Conservation (phyloP, 2,113 vertebrate genomes). For the Galemys pyrenaicus region DNA sequence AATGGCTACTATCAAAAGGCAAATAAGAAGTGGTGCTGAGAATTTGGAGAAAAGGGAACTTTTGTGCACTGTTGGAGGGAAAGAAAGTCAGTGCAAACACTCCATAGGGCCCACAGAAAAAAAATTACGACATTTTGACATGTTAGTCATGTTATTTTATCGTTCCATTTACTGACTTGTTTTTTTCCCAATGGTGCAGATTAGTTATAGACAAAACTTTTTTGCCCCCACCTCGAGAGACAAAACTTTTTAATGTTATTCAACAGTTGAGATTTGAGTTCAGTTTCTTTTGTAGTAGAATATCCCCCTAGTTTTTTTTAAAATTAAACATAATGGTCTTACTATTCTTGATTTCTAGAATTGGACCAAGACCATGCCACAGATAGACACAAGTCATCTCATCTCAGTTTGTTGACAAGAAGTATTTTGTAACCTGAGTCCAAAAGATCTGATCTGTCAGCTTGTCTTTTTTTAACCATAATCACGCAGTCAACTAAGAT, state of each 20-base stretch:
- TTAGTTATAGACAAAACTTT: no score
- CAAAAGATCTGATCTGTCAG: neutral
- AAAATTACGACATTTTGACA: no score
- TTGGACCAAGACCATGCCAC: neutral
- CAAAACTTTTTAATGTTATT: conserved; percentile 15
- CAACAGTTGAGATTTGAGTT: neutral
- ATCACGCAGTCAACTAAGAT: neutral
- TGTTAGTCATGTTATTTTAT: conserved; percentile 30
- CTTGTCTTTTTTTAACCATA: neutral
- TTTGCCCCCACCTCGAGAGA: no score
- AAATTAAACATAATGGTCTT: neutral
- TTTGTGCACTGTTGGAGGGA: no score
- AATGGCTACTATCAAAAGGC: no score
- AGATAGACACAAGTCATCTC: neutral
- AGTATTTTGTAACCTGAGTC: neutral
- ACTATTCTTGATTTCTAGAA: neutral
- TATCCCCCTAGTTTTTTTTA: neutral
- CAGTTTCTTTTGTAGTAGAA: neutral
- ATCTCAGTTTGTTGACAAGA: neutral
- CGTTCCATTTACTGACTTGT: neutral
- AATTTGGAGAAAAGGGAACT: no score
- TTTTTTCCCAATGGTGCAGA: neutral
- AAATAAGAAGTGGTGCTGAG: no score
- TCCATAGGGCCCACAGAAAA: no score
- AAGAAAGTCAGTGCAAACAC: no score